A percentile compares a stretch with the other conserved stretches of the same genome.
Conservation (phyloP, 1,140 invertebrate species). For the Panagrolaimus sp. region DNA sequence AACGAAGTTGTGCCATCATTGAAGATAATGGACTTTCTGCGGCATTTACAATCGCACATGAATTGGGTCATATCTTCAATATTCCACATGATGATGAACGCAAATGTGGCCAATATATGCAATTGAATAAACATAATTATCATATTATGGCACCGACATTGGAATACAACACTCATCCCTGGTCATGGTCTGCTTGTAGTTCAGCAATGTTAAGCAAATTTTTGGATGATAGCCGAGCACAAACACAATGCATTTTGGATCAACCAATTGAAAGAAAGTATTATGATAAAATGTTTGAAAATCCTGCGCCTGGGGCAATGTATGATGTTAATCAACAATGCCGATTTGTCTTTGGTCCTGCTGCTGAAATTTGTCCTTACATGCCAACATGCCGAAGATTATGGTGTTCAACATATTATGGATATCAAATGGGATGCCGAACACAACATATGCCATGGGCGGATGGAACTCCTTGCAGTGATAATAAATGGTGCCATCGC, state of each 20-base stretch:
- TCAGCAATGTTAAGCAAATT: conserved; percentile 76
- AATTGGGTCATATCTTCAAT: conserved; percentile 80
- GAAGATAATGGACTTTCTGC: conserved; percentile 82
- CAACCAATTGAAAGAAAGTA: conserved; percentile 54
- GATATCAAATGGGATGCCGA: conserved; percentile 67
- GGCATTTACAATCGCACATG: conserved; percentile 85
- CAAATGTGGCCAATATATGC: conserved; percentile 68
- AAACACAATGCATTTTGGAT: conserved; percentile 59
- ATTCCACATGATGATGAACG: conserved; percentile 78
- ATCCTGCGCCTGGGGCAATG: conserved; percentile 65
- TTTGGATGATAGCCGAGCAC: conserved; percentile 66
- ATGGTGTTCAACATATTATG: conserved; percentile 72
- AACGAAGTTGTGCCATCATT: conserved; percentile 76
- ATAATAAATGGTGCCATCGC: conserved; percentile 72
- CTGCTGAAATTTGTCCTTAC: conserved; percentile 69
- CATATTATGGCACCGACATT: conserved; percentile 78
- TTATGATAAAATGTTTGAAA: conserved; percentile 55
- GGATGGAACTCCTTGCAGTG: conserved; percentile 76
- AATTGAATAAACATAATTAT: conserved; percentile 55
- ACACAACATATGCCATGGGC: conserved; percentile 85
- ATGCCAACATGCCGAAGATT: conserved; percentile 71
- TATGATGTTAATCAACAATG: conserved; percentile 74
- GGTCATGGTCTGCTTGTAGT: conserved; percentile 83
- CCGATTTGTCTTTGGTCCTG: conserved; percentile 71
- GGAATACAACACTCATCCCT: conserved; percentile 77